Evolutionary conservation across 2,797 vertebrate species (phyloP), one percentile per base, ranked within the genome.

Genomic region (Eulemur coronatus): DNA sequence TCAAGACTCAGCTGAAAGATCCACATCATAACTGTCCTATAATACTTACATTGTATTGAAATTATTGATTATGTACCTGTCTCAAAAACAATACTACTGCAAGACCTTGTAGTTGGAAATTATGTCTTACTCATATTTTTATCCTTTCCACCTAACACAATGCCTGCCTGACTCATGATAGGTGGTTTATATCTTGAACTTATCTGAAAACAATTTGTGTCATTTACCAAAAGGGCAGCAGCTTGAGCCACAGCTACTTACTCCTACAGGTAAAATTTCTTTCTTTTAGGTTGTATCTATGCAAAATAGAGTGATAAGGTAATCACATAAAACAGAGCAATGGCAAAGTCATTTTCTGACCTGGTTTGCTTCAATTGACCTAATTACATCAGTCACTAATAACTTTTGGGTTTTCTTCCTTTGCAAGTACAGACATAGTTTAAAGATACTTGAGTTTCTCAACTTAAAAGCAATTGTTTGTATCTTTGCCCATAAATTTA

Each of bases 371-470:
- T 84, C 1, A 2, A n/a, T 24, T 75, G 73, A 92, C 28, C 0
- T 81, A 84, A 46, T 59, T 65, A 72, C 1, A 70, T 6, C 5
- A 50, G 8, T 59, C 50, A 69, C 33, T 28, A 59, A 41, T 43
- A 55, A 88, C 20, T 76, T 57, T 52, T 1, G 1, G 30, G 22
- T n/a, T 81, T 85, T 85, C 76, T 78, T 75, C 4, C 5, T 67
- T 78, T 91, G 12, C 76, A 84, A 48, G 22, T 52, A 30, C 20
- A 93, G 35, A 59, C 18, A 67, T 65, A 80, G 9, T 69, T 73
- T 69, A 95, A 84, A 92, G 46, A 52, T 22, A 50, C 14, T 67
- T 50, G 50, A 87, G 22, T 93, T 91, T 96, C 33, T 94, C 72
- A 94, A 48, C 7, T 79, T 87, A 84, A 67, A 67, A 84, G 14